Evolutionary conservation across 2,797 vertebrate species (phyloP).

Genomic region (Diplodus puntazzo): DNA sequence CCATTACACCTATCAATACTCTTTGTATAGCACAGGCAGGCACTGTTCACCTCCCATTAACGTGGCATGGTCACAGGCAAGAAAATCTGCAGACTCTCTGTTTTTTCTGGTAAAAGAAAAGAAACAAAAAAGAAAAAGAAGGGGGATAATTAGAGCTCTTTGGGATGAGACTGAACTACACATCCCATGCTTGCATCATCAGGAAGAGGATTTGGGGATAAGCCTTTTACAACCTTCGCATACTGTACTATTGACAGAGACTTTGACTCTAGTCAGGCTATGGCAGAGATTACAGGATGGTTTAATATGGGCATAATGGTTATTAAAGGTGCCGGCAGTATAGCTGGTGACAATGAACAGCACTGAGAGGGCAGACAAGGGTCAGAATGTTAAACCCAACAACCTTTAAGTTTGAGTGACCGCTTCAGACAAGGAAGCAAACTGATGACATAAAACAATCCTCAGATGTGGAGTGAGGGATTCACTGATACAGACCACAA

Average conservation of each 20-base stretch:
- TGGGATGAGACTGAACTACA: constrained; percentile 16
- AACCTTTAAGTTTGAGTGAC: constrained; percentile 30
- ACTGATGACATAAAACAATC: constrained; percentile 42
- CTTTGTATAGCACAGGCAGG: constrained; percentile 4
- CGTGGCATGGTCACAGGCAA: not conserved
- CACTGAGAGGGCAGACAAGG: not conserved
- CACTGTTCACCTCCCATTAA: constrained; percentile 3
- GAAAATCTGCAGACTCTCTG: constrained; percentile 3
- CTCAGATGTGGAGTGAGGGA: constrained; percentile 16
- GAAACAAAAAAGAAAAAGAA: constrained; percentile 8
- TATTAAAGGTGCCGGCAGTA: constrained; percentile 4
- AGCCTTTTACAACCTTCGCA: constrained; percentile 20
- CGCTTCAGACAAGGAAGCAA: constrained; percentile 47
- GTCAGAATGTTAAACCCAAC: no score
- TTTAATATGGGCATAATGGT: not conserved
- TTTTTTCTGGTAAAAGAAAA: not conserved
- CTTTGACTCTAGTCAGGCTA: not conserved
- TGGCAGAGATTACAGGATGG: constrained; percentile 2
- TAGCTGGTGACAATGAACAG: constrained; percentile 7
- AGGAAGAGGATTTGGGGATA: constrained; percentile 37
- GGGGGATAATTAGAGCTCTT: constrained; percentile 24
- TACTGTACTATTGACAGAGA: constrained; percentile 7
- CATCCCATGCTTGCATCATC: constrained; percentile 42
- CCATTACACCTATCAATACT: constrained; percentile 35
- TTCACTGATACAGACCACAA: constrained; percentile 19